phyloP scores from a whole-genome alignment of 2,888 invertebrate genomes.

The Amphipyra berbera region DNA sequence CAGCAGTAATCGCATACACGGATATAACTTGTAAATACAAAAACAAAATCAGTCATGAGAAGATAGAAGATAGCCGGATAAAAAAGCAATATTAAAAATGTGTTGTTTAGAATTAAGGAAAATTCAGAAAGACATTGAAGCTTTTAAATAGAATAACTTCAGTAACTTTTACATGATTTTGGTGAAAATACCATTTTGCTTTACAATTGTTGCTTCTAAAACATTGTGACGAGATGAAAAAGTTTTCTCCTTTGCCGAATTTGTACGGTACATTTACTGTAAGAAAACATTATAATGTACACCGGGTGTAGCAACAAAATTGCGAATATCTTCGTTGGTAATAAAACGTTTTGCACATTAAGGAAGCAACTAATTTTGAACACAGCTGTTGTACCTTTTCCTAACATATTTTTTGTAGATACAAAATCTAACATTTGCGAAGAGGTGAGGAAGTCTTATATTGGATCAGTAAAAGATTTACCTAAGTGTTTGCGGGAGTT shows the following conservation, averaged over 20 bases:
- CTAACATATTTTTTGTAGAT: too few species aligned
- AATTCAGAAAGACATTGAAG: too few species aligned
- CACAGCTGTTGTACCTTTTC: conserved; percentile 31
- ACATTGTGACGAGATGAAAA: conserved; percentile 7
- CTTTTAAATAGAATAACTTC: too few species aligned
- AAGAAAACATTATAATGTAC: conserved; percentile 28
- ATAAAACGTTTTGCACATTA: conserved; percentile 40
- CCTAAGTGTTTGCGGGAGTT: too few species aligned
- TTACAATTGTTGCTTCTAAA: background rate
- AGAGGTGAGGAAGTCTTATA: too few species aligned
- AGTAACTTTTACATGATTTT: background rate
- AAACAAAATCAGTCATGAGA: background rate
- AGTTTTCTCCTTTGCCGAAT: conserved; percentile 6
- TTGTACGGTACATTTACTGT: conserved; percentile 26
- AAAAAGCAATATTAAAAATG: too few species aligned
- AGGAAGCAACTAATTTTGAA: conserved; percentile 37
- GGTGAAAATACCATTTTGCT: background rate
- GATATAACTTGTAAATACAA: conserved; percentile 4
- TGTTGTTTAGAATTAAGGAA: too few species aligned
- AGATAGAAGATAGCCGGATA: background rate
- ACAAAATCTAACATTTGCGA: too few species aligned
- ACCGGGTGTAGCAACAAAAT: conserved; percentile 44
- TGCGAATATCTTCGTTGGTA: conserved; percentile 37
- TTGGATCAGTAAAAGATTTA: too few species aligned
- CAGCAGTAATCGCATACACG: background rate